Conservation (phyloP, 2,113 vertebrate species). For the Grallaria varia region DNA sequence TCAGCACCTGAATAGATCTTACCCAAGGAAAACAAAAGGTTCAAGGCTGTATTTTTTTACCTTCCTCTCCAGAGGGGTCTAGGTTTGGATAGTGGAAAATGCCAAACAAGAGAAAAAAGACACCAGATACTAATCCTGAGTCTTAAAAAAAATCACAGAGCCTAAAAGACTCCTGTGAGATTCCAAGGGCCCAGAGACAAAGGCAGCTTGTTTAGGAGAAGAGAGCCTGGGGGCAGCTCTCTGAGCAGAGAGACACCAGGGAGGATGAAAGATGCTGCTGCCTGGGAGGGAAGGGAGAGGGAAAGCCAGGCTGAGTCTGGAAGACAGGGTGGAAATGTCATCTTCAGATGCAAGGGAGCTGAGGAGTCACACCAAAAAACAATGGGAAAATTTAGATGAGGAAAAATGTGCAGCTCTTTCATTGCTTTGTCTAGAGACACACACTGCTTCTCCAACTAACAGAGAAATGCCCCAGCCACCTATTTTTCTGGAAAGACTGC, state of each 20-base stretch:
- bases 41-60: not conserved
- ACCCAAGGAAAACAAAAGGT: not conserved
- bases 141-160: conserved; percentile 18
- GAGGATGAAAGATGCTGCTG: conserved; percentile 25
- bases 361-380: not conserved
- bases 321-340: conserved; percentile 27
- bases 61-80: not conserved
- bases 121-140: conserved; percentile 6
- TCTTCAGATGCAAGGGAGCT: not conserved
- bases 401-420: not conserved
- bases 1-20: not conserved
- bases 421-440: not conserved
- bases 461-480: not conserved
- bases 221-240: conserved; percentile 30
- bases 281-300: not conserved
- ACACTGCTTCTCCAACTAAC: not conserved
- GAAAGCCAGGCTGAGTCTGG: not conserved
- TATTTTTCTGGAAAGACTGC: not conserved
- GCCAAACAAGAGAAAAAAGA: not conserved
- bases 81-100: not conserved
- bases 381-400: not conserved
- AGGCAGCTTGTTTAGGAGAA: conserved; percentile 48
- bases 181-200: conserved; percentile 22
- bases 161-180: conserved; percentile 18
- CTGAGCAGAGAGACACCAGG: conserved; percentile 17